phyloP scores from a whole-genome alignment of 2,888 invertebrate genomes.

The Chorisops tibialis region DNA sequence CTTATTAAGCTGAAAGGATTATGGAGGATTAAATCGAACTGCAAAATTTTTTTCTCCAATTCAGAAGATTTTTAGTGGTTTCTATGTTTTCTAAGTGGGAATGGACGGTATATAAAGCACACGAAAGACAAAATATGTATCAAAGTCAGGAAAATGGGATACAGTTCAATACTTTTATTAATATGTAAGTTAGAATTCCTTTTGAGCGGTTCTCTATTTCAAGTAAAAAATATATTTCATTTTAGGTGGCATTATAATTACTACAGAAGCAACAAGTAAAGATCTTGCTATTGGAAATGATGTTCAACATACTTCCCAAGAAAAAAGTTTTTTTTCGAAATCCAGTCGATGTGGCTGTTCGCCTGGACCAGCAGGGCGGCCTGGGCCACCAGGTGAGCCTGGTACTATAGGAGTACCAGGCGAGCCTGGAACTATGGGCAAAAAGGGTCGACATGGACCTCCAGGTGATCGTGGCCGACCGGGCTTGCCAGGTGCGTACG shows the following conservation, averaged over 20 bases:
- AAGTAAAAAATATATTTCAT: background rate
- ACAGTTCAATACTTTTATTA: background rate
- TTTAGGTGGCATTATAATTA: background rate
- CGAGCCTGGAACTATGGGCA: background rate
- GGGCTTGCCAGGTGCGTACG: background rate
- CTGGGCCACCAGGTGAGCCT: conserved; percentile 5
- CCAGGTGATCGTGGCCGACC: background rate
- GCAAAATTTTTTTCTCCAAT: too few species aligned
- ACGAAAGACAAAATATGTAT: too few species aligned
- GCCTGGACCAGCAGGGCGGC: conserved; percentile 8
- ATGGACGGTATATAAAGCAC: too few species aligned
- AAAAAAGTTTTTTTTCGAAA: conserved; percentile 2
- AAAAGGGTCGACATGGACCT: background rate
- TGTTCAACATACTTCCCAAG: background rate
- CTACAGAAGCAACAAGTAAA: background rate
- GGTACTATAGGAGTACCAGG: background rate
- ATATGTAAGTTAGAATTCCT: background rate
- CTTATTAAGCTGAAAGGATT: too few species aligned
- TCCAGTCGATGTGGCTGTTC: background rate
- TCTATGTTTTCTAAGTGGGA: too few species aligned
- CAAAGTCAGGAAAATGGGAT: background rate
- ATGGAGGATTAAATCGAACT: too few species aligned
- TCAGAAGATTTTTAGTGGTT: too few species aligned
- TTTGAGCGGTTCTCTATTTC: background rate
- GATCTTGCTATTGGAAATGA: background rate